Conservation (phyloP, 1,140 invertebrate species). For the Branchinecta lindahli region DNA sequence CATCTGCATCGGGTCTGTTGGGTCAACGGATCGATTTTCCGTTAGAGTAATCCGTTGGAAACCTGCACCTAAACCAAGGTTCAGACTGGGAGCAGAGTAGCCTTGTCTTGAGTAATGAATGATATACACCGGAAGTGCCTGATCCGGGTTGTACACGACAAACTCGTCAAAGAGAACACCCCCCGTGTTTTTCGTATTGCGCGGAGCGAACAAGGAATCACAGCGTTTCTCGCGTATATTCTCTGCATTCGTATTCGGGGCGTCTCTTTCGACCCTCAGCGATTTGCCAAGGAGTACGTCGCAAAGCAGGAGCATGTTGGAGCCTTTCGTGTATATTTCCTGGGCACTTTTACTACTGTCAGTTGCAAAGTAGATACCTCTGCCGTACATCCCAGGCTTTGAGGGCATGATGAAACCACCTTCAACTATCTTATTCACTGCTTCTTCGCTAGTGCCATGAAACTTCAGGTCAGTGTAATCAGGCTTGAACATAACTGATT, state of each 20-base stretch:
- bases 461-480: conserved; percentile 12
- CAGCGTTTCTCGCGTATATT: not conserved
- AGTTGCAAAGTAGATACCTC: conserved; percentile 17
- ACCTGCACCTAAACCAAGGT: not conserved
- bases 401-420: conserved; percentile 16
- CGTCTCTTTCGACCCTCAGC: not conserved
- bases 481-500: conserved; percentile 11
- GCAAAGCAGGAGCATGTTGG: conserved; percentile 18
- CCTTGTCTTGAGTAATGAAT: conserved; percentile 11
- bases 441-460: conserved; percentile 18
- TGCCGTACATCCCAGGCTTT: conserved; percentile 14
- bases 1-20: conserved; percentile 6
- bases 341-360: conserved; percentile 19
- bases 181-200: conserved; percentile 13
- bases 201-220: conserved; percentile 14
- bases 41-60: conserved; percentile 1
- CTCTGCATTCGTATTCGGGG: conserved; percentile 9
- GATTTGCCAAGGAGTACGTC: conserved; percentile 15
- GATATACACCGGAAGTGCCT: conserved; percentile 14
- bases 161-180: conserved; percentile 19
- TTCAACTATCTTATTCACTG: conserved; percentile 12
- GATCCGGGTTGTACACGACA: conserved; percentile 15
- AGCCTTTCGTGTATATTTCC: conserved; percentile 18
- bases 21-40: not conserved
- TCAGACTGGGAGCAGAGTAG: not conserved